Evolutionary conservation across 2,888 invertebrate species (phyloP).

Genomic region (Tribolium freemani): DNA sequence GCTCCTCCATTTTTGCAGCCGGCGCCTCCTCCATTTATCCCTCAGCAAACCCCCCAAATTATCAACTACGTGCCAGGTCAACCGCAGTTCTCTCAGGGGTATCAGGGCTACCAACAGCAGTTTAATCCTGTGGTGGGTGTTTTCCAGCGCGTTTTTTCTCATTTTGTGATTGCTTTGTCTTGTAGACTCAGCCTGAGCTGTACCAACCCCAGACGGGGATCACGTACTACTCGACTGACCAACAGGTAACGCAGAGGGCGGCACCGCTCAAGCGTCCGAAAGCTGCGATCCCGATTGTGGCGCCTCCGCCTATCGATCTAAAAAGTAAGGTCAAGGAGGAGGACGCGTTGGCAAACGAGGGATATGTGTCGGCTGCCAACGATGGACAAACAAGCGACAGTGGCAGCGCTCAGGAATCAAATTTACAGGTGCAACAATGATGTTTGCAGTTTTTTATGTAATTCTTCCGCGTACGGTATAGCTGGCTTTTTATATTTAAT

Average conservation of each 20-base stretch:
- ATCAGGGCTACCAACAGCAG: slow-evolving; percentile 63
- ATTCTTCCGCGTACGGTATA: slow-evolving; percentile 25
- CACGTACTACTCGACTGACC: slow-evolving; percentile 86
- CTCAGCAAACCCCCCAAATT: slow-evolving; percentile 58
- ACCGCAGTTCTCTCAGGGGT: slow-evolving; percentile 61
- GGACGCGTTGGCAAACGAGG: slow-evolving; percentile 12
- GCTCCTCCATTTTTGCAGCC: slow-evolving; percentile 61
- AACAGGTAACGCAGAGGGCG: slow-evolving; percentile 73
- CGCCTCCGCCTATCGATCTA: slow-evolving; percentile 70
- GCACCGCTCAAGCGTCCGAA: slow-evolving; percentile 77
- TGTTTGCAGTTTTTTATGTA: slow-evolving; percentile 24
- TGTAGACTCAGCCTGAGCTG: slow-evolving; percentile 69
- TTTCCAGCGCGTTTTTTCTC: not conserved
- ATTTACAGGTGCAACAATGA: slow-evolving; percentile 31
- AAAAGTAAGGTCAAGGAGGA: slow-evolving; percentile 31
- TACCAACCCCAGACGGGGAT: slow-evolving; percentile 81
- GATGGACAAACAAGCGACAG: slow-evolving; percentile 25
- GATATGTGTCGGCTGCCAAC: slow-evolving; percentile 5
- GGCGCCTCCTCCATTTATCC: slow-evolving; percentile 56
- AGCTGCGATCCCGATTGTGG: slow-evolving; percentile 87
- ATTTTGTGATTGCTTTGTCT: slow-evolving; percentile 10
- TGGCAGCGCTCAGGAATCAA: slow-evolving; percentile 34
- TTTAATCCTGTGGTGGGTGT: slow-evolving; percentile 64
- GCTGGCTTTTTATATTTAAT: slow-evolving; percentile 37
- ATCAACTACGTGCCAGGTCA: slow-evolving; percentile 65